A percentile compares a stretch with the other conserved stretches of the same genome.
phyloP scores from a whole-genome alignment of 2,113 vertebrate genomes.

The Rhinolophus sinicus region DNA sequence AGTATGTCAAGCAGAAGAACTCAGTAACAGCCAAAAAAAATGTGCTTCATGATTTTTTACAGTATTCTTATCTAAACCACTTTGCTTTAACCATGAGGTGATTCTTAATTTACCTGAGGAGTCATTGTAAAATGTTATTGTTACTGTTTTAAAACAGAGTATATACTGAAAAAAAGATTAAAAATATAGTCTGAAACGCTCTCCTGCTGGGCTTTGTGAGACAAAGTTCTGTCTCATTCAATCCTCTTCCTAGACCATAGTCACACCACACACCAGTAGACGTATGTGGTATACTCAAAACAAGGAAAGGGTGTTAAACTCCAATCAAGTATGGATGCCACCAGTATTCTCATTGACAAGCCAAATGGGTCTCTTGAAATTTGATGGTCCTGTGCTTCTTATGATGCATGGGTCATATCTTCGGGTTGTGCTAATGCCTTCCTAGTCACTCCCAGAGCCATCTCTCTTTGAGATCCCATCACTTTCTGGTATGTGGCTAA shows the following conservation, averaged over 20 bases:
- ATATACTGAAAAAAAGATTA: not conserved
- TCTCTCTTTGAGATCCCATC: not conserved
- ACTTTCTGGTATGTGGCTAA: not conserved
- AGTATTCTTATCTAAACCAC: not conserved
- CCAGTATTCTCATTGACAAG: not conserved
- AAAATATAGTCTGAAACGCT: not conserved
- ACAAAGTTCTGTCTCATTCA: not conserved
- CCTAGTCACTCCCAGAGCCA: not conserved
- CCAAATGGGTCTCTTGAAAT: not conserved
- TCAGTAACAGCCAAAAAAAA: not conserved
- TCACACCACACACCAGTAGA: not conserved
- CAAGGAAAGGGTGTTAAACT: not conserved
- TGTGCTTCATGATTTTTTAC: not conserved
- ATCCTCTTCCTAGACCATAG: not conserved
- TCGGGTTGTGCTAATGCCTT: not conserved
- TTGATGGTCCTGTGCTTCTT: not conserved
- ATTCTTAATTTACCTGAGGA: not conserved
- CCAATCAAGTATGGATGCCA: not conserved
- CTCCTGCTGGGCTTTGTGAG: not conserved
- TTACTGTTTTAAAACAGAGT: not conserved
- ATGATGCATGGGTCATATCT: not conserved
- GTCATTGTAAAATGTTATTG: not conserved
- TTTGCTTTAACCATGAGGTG: not conserved
- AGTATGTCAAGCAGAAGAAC: not conserved
- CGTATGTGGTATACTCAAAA: not conserved